Evolutionary conservation across 2,113 vertebrate genomes (phyloP).

Genomic region (Aramus guarauna): DNA sequence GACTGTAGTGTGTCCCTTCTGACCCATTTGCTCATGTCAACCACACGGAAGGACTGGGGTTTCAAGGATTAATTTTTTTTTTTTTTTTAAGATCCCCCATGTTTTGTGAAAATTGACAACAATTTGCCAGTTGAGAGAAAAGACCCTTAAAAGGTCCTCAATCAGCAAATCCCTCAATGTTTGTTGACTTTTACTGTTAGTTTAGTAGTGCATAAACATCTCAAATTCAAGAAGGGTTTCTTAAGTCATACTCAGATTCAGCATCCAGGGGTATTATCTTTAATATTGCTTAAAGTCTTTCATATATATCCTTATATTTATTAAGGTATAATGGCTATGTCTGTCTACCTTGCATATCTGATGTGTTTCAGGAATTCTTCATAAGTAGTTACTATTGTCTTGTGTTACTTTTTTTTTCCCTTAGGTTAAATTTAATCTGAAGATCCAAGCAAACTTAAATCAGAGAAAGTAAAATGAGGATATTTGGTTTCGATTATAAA

Average conservation of each 20-base stretch:
- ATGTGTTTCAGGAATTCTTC: not conserved
- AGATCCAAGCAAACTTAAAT: not conserved
- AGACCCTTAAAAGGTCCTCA: not conserved
- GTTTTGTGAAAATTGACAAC: not conserved
- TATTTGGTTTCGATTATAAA: not conserved
- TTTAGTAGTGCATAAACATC: not conserved
- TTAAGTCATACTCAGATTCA: not conserved
- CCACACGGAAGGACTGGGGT: not conserved
- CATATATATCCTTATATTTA: not conserved
- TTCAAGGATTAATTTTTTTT: not conserved
- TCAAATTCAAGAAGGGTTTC: not conserved
- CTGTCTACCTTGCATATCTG: not conserved
- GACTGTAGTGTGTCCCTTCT: not conserved
- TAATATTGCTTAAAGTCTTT: not conserved
- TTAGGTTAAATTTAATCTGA: not conserved
- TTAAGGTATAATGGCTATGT: not conserved
- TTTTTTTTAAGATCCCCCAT: not conserved
- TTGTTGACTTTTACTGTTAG: not conserved
- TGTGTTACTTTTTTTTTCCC: not conserved
- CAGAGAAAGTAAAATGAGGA: not conserved
- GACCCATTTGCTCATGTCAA: not conserved
- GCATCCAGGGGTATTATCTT: not conserved
- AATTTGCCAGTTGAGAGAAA: not conserved
- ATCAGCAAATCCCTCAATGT: not conserved
- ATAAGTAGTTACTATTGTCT: not conserved